phyloP scores from a whole-genome alignment of 2,113 vertebrate genomes.

The Chelonoidis abingdonii region DNA sequence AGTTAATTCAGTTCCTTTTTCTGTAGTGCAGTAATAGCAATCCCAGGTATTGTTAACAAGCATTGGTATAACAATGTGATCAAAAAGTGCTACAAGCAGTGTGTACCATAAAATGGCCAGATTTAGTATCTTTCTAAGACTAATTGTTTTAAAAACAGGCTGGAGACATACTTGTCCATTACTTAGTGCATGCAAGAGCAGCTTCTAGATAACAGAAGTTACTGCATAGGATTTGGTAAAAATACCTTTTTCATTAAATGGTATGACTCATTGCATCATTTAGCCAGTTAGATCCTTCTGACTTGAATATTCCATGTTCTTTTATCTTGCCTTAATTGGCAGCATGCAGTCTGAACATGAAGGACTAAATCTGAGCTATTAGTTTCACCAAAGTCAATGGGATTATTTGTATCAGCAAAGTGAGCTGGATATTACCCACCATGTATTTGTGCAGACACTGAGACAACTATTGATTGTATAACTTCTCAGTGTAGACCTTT shows the following conservation, averaged over 20 bases:
- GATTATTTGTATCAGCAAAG: not conserved
- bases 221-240: too few relatives aligned
- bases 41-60: not conserved
- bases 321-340: not conserved
- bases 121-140: not conserved
- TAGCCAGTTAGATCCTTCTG: not conserved
- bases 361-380: not conserved
- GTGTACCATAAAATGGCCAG: not conserved
- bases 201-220: not conserved
- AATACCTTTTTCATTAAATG: not conserved
- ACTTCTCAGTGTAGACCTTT: not conserved
- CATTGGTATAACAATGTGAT: not conserved
- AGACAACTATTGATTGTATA: not conserved
- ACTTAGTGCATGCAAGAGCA: not conserved
- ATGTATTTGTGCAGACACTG: not conserved
- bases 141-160: constrained; percentile 4
- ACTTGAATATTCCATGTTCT: not conserved
- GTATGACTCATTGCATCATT: not conserved
- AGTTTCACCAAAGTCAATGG: not conserved
- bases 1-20: not conserved
- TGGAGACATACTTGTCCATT: not conserved
- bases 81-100: not conserved
- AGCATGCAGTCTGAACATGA: not conserved
- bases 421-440: not conserved
- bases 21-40: not conserved